A percentile compares a stretch with the other conserved stretches of the same genome.
Evolutionary conservation across 2,797 vertebrate genomes (phyloP).

Genomic region (Poecilia gillii): DNA sequence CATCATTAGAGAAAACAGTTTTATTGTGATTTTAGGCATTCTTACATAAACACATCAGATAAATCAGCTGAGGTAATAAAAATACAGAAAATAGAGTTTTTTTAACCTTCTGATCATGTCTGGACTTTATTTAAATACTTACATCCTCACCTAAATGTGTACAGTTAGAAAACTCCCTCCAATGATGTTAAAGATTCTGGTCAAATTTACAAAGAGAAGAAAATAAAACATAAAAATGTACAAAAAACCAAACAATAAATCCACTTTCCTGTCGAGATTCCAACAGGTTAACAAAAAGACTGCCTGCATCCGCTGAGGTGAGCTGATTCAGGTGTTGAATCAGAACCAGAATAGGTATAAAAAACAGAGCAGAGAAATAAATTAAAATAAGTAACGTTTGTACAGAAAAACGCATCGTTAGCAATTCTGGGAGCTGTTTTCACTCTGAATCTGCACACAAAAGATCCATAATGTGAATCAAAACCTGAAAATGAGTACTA

Average conservation of each 20-base stretch:
- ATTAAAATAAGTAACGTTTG: conserved; percentile 80
- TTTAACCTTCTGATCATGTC: conserved; percentile 59
- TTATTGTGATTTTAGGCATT: conserved; percentile 10
- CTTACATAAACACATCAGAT: not conserved
- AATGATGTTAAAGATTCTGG: conserved; percentile 63
- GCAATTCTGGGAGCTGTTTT: conserved; percentile 31
- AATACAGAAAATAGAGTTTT: not conserved
- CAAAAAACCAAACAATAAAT: conserved; percentile 58
- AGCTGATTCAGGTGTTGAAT: conserved; percentile 69
- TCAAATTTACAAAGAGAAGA: conserved; percentile 74
- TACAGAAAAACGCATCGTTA: conserved; percentile 53
- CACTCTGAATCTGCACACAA: not conserved
- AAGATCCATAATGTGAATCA: conserved; percentile 1
- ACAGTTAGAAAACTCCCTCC: conserved; percentile 81
- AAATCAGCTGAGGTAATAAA: not conserved
- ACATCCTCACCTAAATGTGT: conserved; percentile 80
- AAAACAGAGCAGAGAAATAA: conserved; percentile 84
- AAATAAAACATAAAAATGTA: conserved; percentile 50
- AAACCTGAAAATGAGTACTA: not conserved
- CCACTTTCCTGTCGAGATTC: not conserved
- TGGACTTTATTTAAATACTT: conserved; percentile 84
- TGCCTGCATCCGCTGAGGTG: conserved; percentile 56
- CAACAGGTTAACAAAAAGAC: conserved; percentile 5
- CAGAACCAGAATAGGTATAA: conserved; percentile 76
- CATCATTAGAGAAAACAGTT: conserved; percentile 1